phyloP scores from a whole-genome alignment of 2,797 vertebrate genomes.

The Phylloscopus collybita region DNA sequence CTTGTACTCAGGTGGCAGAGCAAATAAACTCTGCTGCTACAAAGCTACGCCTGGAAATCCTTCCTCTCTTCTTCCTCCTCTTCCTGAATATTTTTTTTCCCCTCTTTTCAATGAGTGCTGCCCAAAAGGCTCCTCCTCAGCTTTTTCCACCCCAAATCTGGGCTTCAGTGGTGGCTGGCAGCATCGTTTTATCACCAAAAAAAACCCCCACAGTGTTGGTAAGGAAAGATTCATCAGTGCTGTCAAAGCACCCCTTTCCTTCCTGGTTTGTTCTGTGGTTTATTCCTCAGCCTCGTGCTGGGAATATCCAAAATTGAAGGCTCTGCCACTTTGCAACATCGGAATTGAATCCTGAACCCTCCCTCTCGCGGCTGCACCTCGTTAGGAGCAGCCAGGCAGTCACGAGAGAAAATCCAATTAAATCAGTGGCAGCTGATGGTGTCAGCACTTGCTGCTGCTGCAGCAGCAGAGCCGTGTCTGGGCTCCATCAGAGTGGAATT shows the following conservation, averaged over 20 bases:
- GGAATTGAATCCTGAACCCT: not conserved
- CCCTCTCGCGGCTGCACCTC: not conserved
- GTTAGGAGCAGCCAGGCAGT: not conserved
- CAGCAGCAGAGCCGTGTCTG: not conserved
- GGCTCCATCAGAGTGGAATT: not conserved
- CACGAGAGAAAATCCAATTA: constrained; percentile 12
- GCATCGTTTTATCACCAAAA: not conserved
- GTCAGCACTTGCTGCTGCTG: constrained; percentile 36
- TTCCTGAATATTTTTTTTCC: not conserved
- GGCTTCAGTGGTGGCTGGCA: not conserved
- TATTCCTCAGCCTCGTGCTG: not conserved
- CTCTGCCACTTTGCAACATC: not conserved
- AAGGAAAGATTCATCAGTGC: not conserved
- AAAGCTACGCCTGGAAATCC: not conserved
- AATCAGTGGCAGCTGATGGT: not conserved
- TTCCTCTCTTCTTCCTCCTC: constrained; percentile 14
- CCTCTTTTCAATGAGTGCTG: not conserved
- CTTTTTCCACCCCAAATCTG: not conserved
- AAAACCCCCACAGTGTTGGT: rapidly evolving
- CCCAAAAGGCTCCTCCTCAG: not conserved
- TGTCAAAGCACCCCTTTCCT: not conserved
- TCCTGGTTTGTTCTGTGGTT: not conserved
- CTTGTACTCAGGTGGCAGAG: constrained; percentile 13
- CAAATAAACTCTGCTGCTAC: constrained; percentile 18
- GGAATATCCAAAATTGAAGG: not conserved